Conservation (phyloP, 1,140 invertebrate genomes). For the Capitella teleta region DNA sequence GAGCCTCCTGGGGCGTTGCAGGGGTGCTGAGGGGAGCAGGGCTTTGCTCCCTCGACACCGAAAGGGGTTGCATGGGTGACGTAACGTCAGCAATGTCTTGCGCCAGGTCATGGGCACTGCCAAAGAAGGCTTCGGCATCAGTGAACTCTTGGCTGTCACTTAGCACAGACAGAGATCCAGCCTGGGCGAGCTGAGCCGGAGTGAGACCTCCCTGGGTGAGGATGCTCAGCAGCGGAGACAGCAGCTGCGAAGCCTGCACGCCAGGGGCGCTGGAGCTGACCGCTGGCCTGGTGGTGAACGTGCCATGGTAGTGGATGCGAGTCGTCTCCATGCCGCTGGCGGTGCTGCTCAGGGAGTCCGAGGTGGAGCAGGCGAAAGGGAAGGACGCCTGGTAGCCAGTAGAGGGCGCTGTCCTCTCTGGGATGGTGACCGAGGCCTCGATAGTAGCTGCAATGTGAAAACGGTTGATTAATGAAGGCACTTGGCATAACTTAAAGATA, state of each 20-base stretch:
- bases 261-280: conserved; percentile 16
- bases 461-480: conserved; percentile 1
- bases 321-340: conserved; percentile 19
- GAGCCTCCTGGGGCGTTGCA: too few species aligned
- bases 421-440: conserved; percentile 29
- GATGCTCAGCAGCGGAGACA: conserved; percentile 29
- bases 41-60: too few species aligned
- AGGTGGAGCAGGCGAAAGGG: conserved; percentile 17
- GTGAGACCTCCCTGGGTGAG: conserved; percentile 19
- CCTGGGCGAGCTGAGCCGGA: neutral
- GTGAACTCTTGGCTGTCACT: too few species aligned
- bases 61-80: too few species aligned
- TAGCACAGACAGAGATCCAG: conserved; percentile 1
- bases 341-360: conserved; percentile 5
- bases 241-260: conserved; percentile 4
- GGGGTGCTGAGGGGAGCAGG: too few species aligned
- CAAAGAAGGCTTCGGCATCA: too few species aligned
- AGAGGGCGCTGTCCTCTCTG: conserved; percentile 19
- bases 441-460: conserved; percentile 23
- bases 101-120: too few species aligned
- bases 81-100: too few species aligned
- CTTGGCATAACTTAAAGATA: too few species aligned
- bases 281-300: conserved; percentile 31
- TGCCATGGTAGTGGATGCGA: conserved; percentile 39
- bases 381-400: too few species aligned